Percentiles rank a stretch among this genome's conserved stretches.
Conservation (phyloP, 2,888 invertebrate genomes). For the Scaptomyza cyrtandrae region DNA sequence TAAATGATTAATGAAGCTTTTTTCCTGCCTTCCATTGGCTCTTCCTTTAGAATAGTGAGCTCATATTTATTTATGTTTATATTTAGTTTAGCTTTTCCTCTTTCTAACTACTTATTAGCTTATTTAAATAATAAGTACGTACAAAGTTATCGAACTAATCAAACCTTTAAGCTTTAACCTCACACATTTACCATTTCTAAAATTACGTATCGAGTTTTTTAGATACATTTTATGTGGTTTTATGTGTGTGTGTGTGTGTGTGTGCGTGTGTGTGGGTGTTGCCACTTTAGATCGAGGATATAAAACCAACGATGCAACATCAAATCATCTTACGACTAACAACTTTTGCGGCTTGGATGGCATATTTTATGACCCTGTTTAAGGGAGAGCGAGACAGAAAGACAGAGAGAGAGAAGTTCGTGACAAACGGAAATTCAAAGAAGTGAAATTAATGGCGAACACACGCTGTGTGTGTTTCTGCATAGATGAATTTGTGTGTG, state of each 20-base stretch:
- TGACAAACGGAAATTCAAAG: conserved; percentile 33
- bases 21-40: too few relatives aligned
- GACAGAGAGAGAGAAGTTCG: neutral
- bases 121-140: too few relatives aligned
- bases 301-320: conserved; percentile 29
- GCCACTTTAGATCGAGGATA: conserved; percentile 40
- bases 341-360: conserved; percentile 55
- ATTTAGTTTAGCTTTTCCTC: too few relatives aligned
- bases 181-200: conserved; percentile 20
- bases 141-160: neutral
- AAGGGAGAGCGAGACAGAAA: neutral
- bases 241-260: neutral
- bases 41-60: too few relatives aligned
- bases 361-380: conserved; percentile 63
- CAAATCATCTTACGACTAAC: conserved; percentile 40
- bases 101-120: too few relatives aligned
- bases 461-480: conserved; percentile 30
- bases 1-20: neutral
- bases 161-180: neutral
- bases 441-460: conserved; percentile 40
- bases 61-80: too few relatives aligned
- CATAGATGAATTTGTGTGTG: conserved; percentile 24
- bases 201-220: conserved; percentile 28
- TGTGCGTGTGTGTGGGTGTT: neutral
- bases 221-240: conserved; percentile 4